Base-by-base conservation (phyloP, 2,113 vertebrate genomes). In the Ciconia maguari region DNA sequence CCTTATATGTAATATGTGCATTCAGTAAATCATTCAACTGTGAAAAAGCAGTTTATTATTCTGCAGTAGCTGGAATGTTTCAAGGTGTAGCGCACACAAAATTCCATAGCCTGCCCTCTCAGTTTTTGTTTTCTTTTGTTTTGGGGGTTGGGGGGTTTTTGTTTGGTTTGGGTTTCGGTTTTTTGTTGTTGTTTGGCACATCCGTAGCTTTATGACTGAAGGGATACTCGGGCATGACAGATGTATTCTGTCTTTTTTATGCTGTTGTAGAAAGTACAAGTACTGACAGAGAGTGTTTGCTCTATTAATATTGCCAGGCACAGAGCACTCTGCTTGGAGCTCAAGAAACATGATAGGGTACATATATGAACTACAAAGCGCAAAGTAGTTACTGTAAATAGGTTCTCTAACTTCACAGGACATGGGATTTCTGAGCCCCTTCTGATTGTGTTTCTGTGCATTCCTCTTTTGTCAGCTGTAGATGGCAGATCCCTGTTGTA, bases 1-100 rank as follows among this genome's bases (percentile, higher is more conserved):
- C 34, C 27, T 91, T 5, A 10, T 25, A n/a, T 0, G 1, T 20
- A 42, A 20, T 41, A 41, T 0, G 3, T 61, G 18, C 14, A 41
- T 48, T 89, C 49, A 61, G 21, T 48, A 60, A 20, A 44, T 83
- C 34, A 57, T 30, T 69, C 29, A 74, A 11, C 36, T 49, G 11
- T 69, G 64, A 69, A 91, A 87, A 88, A 77, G 4, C 57, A 76
- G 6, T 15, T 64, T 77, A 32, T 81, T 69, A 24, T 55, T 70
- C 36, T 74, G 26, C 34, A 70, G 7, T 52, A 81, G 13, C 58
- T 41, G 26, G 19, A 34, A 9, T 8, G 9, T 70, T 79, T 96
- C 52, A 74, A 66, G 54, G 36, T 74, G 16, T 58, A 58, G 6
- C 1, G 0, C 26, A 19, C 12, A 36, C 9, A 71, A 17, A 74